Conservation (phyloP, 2,113 vertebrate species). For the Bubalus kerabau region DNA sequence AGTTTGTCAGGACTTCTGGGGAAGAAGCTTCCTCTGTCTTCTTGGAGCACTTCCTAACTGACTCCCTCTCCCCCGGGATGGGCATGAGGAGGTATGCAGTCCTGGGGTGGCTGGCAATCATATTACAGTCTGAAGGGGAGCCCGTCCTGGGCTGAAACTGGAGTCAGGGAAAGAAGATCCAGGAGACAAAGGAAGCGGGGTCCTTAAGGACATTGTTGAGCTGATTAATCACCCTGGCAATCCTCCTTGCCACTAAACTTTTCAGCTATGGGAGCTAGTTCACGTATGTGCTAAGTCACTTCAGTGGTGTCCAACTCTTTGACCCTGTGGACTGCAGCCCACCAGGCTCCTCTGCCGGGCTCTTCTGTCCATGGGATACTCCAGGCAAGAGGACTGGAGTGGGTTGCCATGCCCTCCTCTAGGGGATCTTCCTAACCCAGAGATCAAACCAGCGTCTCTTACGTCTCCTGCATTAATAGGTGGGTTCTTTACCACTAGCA, state of each 20-base stretch:
- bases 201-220: neutral
- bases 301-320: neutral
- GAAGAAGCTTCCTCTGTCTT: neutral
- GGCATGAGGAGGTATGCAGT: neutral
- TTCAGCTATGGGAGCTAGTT: neutral
- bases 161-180: neutral
- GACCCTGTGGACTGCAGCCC: neutral
- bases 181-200: neutral
- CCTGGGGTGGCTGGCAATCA: neutral
- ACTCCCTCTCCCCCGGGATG: neutral
- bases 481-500: neutral
- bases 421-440: neutral
- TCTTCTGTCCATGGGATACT: neutral
- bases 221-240: neutral
- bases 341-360: neutral
- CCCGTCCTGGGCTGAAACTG: neutral
- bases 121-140: neutral
- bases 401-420: neutral
- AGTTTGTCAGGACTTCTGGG: neutral
- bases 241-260: neutral
- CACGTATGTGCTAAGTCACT: neutral
- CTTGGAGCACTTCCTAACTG: neutral
- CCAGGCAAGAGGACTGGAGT: neutral
- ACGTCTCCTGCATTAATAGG: neutral
- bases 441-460: neutral